Evolutionary conservation across 2,797 vertebrate genomes (phyloP).

Genomic region (Thamnophis elegans): DNA sequence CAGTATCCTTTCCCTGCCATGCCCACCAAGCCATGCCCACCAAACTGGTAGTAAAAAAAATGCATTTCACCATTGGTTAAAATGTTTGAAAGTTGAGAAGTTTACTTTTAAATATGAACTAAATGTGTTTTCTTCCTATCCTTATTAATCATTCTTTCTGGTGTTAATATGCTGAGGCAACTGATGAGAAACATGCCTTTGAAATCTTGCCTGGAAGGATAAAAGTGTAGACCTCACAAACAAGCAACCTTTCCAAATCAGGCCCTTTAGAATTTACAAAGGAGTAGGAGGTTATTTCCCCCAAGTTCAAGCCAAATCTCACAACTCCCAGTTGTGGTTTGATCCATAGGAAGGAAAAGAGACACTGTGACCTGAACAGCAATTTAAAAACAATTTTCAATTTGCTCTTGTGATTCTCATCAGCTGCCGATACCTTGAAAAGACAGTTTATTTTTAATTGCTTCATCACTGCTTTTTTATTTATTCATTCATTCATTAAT

Average conservation of each 20-base stretch:
- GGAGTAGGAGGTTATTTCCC: not conserved
- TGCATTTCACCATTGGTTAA: not conserved
- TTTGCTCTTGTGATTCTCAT: not conserved
- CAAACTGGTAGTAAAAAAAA: too few species aligned
- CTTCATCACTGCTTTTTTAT: not conserved
- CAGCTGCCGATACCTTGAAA: accelerated
- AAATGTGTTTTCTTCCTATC: not conserved
- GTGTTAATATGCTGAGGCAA: not conserved
- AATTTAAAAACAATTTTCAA: conserved; percentile 19
- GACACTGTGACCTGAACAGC: conserved; percentile 24
- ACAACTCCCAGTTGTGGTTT: accelerated
- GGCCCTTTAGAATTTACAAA: not conserved
- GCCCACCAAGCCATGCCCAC: too few species aligned
- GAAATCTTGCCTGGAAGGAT: not conserved
- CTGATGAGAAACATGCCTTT: not conserved
- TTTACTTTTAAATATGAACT: not conserved
- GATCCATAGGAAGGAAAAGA: not conserved
- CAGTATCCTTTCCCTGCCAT: too few species aligned
- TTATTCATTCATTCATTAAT: not conserved
- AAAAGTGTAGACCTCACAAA: not conserved
- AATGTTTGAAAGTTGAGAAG: not conserved
- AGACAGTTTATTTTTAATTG: accelerated
- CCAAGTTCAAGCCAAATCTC: accelerated
- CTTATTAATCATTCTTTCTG: not conserved
- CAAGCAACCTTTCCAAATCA: not conserved